Evolutionary conservation across 1,140 invertebrate species (phyloP).

Genomic region (Drosophila tropicalis): DNA sequence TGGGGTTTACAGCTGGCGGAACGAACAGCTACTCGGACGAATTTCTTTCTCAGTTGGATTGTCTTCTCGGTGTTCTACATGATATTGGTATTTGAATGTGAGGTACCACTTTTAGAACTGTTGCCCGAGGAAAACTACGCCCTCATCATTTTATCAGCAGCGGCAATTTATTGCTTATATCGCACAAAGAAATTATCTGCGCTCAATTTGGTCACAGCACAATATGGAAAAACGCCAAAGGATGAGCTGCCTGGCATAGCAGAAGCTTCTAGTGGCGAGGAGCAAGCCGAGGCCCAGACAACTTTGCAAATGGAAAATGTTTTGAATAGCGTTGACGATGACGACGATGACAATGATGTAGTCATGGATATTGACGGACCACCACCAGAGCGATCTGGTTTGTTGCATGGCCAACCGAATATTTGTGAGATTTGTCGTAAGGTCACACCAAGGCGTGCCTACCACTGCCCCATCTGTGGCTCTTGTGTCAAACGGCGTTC

Average conservation of each 20-base stretch:
- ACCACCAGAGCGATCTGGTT: conserved; percentile 33
- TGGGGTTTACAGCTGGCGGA: conserved; percentile 76
- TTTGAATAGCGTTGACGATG: conserved; percentile 45
- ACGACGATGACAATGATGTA: conserved; percentile 34
- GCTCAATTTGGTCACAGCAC: conserved; percentile 65
- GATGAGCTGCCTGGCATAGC: conserved; percentile 73
- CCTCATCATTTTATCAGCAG: conserved; percentile 74
- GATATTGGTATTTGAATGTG: conserved; percentile 79
- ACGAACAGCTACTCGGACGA: conserved; percentile 65
- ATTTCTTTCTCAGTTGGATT: conserved; percentile 83
- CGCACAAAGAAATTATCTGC: conserved; percentile 57
- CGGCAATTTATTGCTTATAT: conserved; percentile 65
- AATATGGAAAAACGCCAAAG: conserved; percentile 56
- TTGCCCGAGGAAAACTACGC: conserved; percentile 83
- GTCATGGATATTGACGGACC: conserved; percentile 29
- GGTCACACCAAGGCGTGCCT: conserved; percentile 61
- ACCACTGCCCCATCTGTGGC: conserved; percentile 74
- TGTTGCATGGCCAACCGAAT: conserved; percentile 63
- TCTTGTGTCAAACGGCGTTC: conserved; percentile 73
- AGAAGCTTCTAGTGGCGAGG: conserved; percentile 68
- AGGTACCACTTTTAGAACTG: conserved; percentile 83
- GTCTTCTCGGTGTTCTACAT: conserved; percentile 81
- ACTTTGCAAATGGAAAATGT: conserved; percentile 66
- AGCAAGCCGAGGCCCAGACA: conserved; percentile 59
- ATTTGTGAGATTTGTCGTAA: conserved; percentile 73